Conservation (phyloP, 2,797 vertebrate species). For the Manis crassicaudata region DNA sequence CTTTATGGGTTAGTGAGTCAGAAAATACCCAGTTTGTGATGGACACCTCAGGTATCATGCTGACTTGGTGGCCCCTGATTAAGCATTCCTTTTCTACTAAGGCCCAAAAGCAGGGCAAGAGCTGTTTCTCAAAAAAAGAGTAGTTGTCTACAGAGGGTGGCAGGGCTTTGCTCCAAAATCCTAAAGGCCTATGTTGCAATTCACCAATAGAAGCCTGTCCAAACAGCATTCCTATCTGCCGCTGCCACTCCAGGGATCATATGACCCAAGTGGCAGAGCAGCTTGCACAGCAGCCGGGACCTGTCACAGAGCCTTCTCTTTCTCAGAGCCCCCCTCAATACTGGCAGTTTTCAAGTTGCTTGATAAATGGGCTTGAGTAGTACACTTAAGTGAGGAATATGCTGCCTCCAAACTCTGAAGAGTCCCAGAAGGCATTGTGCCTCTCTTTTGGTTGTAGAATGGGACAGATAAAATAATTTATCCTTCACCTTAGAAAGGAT, state of each 20-base stretch:
- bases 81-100: background rate
- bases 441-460: background rate
- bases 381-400: background rate
- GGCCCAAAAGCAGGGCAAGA: background rate
- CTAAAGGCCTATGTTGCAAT: background rate
- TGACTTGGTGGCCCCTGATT: background rate
- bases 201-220: background rate
- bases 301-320: background rate
- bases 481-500: background rate
- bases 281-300: background rate
- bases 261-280: background rate
- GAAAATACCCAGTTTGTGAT: background rate
- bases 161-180: background rate
- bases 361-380: background rate
- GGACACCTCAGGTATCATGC: background rate
- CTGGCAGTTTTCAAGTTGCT: background rate
- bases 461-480: background rate
- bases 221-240: background rate
- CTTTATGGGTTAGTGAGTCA: background rate
- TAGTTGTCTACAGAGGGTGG: background rate
- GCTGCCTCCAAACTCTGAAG: background rate
- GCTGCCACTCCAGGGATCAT: background rate
- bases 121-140: background rate
- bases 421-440: background rate
- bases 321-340: background rate